Base-by-base conservation (phyloP, 2,888 invertebrate species). In the Choreutis nemorana region DNA sequence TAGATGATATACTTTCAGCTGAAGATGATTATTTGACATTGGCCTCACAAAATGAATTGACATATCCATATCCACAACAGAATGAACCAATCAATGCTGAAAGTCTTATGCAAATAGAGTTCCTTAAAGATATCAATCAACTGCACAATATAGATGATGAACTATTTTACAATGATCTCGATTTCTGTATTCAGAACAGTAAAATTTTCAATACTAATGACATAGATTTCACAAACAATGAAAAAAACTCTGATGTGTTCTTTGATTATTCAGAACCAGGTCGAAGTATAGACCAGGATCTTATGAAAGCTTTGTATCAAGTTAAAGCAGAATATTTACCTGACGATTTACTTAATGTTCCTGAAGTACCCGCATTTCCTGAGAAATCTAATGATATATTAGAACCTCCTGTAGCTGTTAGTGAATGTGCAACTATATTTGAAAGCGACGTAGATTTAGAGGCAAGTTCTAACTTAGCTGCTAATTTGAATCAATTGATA, bases 381-480 rank as follows among this genome's bases (percentile, higher is more conserved):
- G 45, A 47, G 3, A 55, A 57, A 41, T 36, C 40, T 8, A 0
- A 40, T 12, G 55, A 55, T 14, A 20, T 45, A 1, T 14, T 36
- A 21, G 35, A 42, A 11, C 45, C 53, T 2, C 28, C 55, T 0
- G 57, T 67, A 1, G 46, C 68, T 0, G 71, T 72, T 0, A 64
- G 66, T 18, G 78, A 75, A 36, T 77, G 78, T 32, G 58, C 75
- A 0, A 78, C 78, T 2, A 78, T 78, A 44, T 78, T 78, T 30
- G 78, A 78, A 42, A 75, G 65, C 16, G 78, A 78, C 33, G 73
- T 78, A 0, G 78, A 78, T 44, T 58, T 78, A 31, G 78, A 78
- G 48, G 67, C 70, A 0, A 78, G 78, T 37, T 64, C 71, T 0
- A 71, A 68, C 44, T 46, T 78, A 33, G 71, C 78, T 0, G 75